Percentiles rank a stretch among this genome's conserved stretches.
Evolutionary conservation across 2,888 invertebrate species (phyloP).

Genomic region (Ennomos quercinarius): DNA sequence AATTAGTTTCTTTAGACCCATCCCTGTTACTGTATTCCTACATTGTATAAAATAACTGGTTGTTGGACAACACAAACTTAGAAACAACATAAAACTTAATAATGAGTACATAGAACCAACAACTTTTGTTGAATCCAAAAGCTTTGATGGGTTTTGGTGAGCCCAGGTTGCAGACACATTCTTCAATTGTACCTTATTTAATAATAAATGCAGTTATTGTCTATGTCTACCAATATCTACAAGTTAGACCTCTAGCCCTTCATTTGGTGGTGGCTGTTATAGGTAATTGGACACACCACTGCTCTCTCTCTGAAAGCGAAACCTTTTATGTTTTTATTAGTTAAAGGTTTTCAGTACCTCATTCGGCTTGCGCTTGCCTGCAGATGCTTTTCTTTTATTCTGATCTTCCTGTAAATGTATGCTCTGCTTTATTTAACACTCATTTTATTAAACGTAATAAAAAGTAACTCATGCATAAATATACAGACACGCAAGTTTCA

Average conservation of each 20-base stretch:
- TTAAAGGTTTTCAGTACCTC: constrained; percentile 85
- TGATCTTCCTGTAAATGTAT: constrained; percentile 84
- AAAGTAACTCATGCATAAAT: constrained; percentile 1
- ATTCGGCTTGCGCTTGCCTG: constrained; percentile 83
- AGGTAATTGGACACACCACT: constrained; percentile 46
- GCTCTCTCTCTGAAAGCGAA: constrained; percentile 73
- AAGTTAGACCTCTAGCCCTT: constrained; percentile 27
- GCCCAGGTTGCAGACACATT: constrained; percentile 1
- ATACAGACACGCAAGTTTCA: not conserved
- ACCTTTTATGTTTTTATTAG: constrained; percentile 62
- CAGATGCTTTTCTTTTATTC: constrained; percentile 81
- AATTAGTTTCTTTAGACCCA: too few species aligned
- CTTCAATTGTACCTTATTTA: too few species aligned
- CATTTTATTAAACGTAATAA: constrained; percentile 9
- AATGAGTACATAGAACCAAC: constrained; percentile 82
- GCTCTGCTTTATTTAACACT: constrained; percentile 70
- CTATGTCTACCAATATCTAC: constrained; percentile 35
- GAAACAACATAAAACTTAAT: constrained; percentile 51
- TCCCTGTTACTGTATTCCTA: too few species aligned
- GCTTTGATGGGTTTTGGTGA: not conserved
- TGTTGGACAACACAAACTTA: not conserved
- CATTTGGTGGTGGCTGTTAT: constrained; percentile 1
- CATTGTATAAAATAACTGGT: not conserved
- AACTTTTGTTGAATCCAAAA: constrained; percentile 50
- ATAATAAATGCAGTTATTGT: too few species aligned